A percentile compares a stretch with the other conserved stretches of the same genome.
These are phyloP conservation scores for Cherax quadricarinatus DNA, from an alignment of 1,140 invertebrate species.

Conservation along the genomic window DNA sequence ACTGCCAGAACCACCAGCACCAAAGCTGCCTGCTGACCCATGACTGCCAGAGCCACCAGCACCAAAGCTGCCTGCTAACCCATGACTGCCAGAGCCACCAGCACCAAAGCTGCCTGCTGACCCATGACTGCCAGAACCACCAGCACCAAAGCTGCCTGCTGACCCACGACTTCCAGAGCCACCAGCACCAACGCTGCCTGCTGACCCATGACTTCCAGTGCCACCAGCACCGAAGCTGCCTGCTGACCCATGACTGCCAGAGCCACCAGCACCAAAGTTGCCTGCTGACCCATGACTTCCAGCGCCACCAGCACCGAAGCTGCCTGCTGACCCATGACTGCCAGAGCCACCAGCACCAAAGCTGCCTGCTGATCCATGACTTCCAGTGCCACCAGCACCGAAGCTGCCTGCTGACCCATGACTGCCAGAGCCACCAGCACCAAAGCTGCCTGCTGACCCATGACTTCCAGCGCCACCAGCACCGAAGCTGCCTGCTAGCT, in stretches of 20 bases:
- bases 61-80: no score
- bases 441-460: conserved; percentile 4
- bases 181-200: not conserved
- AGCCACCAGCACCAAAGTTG: not conserved
- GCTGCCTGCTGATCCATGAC: not conserved
- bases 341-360: conserved; percentile 14
- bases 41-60: no score
- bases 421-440: not conserved
- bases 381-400: not conserved
- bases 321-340: not conserved
- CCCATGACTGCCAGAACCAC: not conserved
- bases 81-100: no score
- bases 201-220: not conserved
- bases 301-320: not conserved
- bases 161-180: not conserved
- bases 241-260: not conserved
- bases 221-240: conserved; percentile 4
- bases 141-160: not conserved
- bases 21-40: no score
- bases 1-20: no score
- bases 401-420: not conserved
- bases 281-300: not conserved
- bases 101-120: no score
- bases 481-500: not conserved
- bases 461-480: not conserved